Conservation (phyloP, 2,888 invertebrate species). For the Melanotus villosus region DNA sequence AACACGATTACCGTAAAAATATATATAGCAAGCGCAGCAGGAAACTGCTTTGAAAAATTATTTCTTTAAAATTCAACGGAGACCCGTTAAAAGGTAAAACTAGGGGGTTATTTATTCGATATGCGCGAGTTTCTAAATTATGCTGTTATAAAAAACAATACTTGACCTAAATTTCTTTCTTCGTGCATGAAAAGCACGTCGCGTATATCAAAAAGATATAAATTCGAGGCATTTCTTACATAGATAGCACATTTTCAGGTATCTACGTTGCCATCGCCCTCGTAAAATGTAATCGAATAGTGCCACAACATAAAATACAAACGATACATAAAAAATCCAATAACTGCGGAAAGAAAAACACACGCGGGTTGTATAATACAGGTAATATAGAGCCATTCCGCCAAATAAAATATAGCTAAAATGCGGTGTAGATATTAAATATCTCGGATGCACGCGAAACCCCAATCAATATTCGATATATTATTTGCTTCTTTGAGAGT, state of each 20-base stretch:
- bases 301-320: slow-evolving; percentile 23
- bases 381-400: slow-evolving; percentile 37
- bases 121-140: no score
- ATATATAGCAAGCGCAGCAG: neutral
- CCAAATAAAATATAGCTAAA: slow-evolving; percentile 40
- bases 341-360: slow-evolving; percentile 36
- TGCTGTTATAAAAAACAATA: neutral
- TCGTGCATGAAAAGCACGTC: neutral
- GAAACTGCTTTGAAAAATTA: neutral
- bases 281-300: slow-evolving; percentile 29
- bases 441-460: slow-evolving; percentile 35
- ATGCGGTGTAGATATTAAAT: slow-evolving; percentile 39
- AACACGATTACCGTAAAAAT: slow-evolving; percentile 11
- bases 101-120: no score
- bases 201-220: neutral
- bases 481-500: neutral
- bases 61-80: neutral
- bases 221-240: neutral
- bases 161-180: neutral
- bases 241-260: slow-evolving; percentile 13
- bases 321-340: slow-evolving; percentile 33
- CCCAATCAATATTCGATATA: slow-evolving; percentile 34
- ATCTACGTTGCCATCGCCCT: slow-evolving; percentile 7
- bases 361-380: slow-evolving; percentile 28
- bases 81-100: no score